Base-by-base conservation (phyloP, 1,140 invertebrate species). In the Macrostomum lignano region DNA sequence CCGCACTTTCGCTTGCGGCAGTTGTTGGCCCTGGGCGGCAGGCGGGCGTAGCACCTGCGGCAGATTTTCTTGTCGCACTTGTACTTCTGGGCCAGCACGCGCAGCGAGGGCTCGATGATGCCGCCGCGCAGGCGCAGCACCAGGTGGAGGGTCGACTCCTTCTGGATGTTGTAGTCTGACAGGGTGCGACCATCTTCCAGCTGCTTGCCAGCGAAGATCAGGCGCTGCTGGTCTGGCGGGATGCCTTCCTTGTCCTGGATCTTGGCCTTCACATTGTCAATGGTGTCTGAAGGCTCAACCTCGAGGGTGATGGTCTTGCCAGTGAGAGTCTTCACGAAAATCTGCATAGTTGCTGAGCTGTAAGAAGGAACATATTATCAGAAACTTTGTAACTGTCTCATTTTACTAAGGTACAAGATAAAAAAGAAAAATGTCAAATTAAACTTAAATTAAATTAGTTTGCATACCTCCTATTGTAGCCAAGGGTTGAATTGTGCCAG, bases 51-150 rank as follows among this genome's bases (percentile, higher is more conserved):
- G 60, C 91, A 98, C 36, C 94, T 94, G 47, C 88, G 71, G 64
- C 88, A 98, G 51, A 98, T 94, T 78, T 94, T 93, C 56, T 96
- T 96, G 55, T 98, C 88, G 60, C 86, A 94, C 57, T 96, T 96
- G 67, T 94, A 96, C 58, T 94, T 96, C 60, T 82, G 75, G 20
- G 91, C 88, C 52, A 98, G 66, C 46, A 84, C 73, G 48, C 78
- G 67, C 14, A 98, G 68, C 35, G 78, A 84, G 17, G 88, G 88
- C 55, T 96, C 88, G 63, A 98, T 98, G 36, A 93, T 88, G 64
- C 72, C 72, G 56, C 73, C 68, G 45, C 68, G 55, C 24, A 69
- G 58, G 52, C 67, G 61, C 25, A 70, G 53, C 11, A 69, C 66
- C 44, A 69, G 46, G 45, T 69, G 67, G 21, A 72, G 58, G 10